These are phyloP conservation scores for Lycophotia porphyrea DNA, from an alignment of 2,888 invertebrate species.

Conservation along the genomic window DNA sequence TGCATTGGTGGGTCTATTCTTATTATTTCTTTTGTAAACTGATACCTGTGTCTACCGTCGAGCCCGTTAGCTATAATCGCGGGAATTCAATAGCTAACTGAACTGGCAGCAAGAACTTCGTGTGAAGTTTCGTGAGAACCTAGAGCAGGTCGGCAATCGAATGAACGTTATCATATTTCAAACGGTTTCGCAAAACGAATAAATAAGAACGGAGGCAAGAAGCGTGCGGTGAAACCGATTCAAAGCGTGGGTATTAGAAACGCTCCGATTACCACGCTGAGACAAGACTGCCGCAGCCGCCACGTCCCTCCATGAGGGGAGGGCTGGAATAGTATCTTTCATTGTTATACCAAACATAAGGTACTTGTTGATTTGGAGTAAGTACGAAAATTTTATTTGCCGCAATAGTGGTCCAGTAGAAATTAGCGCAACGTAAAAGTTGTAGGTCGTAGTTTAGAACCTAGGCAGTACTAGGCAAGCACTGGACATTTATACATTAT, in stretches of 20 bases:
- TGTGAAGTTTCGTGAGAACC: slow-evolving; percentile 88
- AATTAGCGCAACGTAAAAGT: background rate
- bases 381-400: too few species aligned
- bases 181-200: slow-evolving; percentile 90
- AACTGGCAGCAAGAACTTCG: slow-evolving; percentile 81
- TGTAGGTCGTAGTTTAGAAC: background rate
- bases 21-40: slow-evolving; percentile 75
- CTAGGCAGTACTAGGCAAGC: background rate
- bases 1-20: slow-evolving; percentile 21
- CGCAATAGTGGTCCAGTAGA: background rate
- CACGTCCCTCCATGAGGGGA: slow-evolving; percentile 44
- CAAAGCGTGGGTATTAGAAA: slow-evolving; percentile 90
- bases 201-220: slow-evolving; percentile 89
- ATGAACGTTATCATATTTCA: slow-evolving; percentile 89
- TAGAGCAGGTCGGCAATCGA: slow-evolving; percentile 81
- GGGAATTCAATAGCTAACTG: slow-evolving; percentile 86
- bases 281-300: slow-evolving; percentile 72
- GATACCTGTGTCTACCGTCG: slow-evolving; percentile 71
- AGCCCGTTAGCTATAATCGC: slow-evolving; percentile 77
- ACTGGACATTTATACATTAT: background rate
- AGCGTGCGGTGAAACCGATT: slow-evolving; percentile 90
- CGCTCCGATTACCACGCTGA: slow-evolving; percentile 89
- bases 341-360: slow-evolving; percentile 3
- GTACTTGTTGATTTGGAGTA: slow-evolving; percentile 16
- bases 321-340: slow-evolving; percentile 9